A percentile compares a stretch with the other conserved stretches of the same genome.
Conservation (phyloP, 2,113 vertebrate species). For the Thamnophis sirtalis region DNA sequence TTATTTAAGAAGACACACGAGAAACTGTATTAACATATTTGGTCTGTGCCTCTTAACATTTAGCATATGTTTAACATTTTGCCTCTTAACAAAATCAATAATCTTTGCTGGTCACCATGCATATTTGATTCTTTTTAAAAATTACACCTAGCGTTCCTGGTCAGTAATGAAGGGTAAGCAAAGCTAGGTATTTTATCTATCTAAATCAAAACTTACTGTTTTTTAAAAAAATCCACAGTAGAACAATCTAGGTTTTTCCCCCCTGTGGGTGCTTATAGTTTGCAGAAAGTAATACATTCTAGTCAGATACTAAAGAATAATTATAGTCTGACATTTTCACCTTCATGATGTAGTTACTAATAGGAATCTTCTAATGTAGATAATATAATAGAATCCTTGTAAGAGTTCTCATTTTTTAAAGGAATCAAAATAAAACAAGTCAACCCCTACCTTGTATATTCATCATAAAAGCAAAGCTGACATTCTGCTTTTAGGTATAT, state of each 20-base stretch:
- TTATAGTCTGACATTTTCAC: background rate
- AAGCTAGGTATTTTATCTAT: background rate
- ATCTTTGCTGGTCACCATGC: fast-evolving
- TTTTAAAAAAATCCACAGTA: background rate
- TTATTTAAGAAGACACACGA: background rate
- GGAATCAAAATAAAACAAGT: background rate
- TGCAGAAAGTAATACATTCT: conserved; percentile 18
- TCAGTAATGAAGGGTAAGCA: background rate
- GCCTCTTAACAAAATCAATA: conserved; percentile 37
- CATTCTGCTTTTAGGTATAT: background rate
- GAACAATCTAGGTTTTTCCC: background rate
- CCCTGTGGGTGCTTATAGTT: background rate
- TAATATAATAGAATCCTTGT: background rate
- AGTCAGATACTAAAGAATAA: background rate
- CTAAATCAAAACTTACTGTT: conserved; percentile 3
- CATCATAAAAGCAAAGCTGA: background rate
- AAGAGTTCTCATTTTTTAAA: background rate
- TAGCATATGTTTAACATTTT: conserved; percentile 23
- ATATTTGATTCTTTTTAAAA: background rate
- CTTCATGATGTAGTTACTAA: background rate
- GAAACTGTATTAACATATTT: background rate
- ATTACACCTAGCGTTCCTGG: background rate
- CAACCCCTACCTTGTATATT: background rate
- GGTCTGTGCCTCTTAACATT: background rate
- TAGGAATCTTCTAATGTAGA: background rate